Percentiles rank a stretch among this genome's conserved stretches.
These are phyloP conservation scores for cat (Felis catus) DNA, from an alignment of 2,113 vertebrate species.

Conservation along the genomic window F.catus_Fca126_mat1.0 CM031420.1:91141001-91141500, in stretches of 20 bases:
- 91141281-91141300: neutral
- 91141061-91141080: neutral
- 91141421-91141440: constrained; percentile 51
- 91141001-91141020: neutral
- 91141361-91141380: neutral
- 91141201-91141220: neutral
- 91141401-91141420: constrained; percentile 43
- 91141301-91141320: neutral
- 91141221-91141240: neutral
- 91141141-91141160: neutral
- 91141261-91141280: neutral
- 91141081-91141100: neutral
- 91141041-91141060: neutral
- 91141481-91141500: constrained; percentile 57
- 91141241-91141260: neutral
- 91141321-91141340: neutral
- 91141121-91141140: neutral
- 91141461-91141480: constrained; percentile 64
- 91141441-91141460: constrained; percentile 56
- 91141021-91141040: neutral
- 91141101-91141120: neutral
- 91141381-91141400: neutral
- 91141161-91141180: neutral
- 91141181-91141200: neutral
- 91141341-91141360: neutral